A percentile compares a stretch with the other conserved stretches of the same genome.
These are phyloP conservation scores for Mystacornis crossleyi DNA, from an alignment of 2,113 vertebrate genomes.

Conservation along the genomic window DNA sequence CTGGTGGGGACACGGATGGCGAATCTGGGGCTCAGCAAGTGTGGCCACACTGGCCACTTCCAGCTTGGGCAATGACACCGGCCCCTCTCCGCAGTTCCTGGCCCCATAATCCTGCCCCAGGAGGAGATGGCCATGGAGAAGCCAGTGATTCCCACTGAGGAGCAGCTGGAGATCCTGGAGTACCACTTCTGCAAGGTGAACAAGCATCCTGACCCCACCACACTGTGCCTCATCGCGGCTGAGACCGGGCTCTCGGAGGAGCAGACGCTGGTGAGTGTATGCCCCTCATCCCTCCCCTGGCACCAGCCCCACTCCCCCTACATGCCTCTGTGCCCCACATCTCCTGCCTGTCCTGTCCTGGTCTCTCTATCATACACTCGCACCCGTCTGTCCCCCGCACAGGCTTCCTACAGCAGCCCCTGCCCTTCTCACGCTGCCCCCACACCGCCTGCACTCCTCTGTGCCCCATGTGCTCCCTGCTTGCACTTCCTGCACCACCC, in stretches of 20 bases:
- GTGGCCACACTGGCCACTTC: not conserved
- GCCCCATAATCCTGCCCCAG: not conserved
- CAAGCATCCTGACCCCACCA: conserved; percentile 77
- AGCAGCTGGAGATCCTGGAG: conserved; percentile 80
- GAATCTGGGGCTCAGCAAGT: not conserved
- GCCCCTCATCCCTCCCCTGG: not conserved
- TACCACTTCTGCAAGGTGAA: conserved; percentile 78
- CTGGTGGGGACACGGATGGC: not conserved
- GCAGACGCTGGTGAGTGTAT: conserved; percentile 74
- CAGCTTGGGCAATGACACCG: not conserved
- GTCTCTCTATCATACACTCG: rapidly evolving
- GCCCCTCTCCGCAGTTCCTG: not conserved
- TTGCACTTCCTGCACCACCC: too few relatives aligned
- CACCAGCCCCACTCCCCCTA: not conserved
- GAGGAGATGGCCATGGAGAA: conserved; percentile 62
- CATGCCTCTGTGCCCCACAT: not conserved
- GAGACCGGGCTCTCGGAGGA: conserved; percentile 77
- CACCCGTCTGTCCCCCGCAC: not conserved
- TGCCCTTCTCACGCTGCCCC: not conserved
- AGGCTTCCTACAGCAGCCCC: not conserved
- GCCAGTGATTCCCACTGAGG: conserved; percentile 65
- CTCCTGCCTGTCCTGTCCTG: not conserved
- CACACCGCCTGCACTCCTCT: not conserved
- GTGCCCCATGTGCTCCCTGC: not conserved
- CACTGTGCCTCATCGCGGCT: conserved; percentile 76